phyloP scores from a whole-genome alignment of 2,797 vertebrate genomes.

The Labeo calbasu region DNA sequence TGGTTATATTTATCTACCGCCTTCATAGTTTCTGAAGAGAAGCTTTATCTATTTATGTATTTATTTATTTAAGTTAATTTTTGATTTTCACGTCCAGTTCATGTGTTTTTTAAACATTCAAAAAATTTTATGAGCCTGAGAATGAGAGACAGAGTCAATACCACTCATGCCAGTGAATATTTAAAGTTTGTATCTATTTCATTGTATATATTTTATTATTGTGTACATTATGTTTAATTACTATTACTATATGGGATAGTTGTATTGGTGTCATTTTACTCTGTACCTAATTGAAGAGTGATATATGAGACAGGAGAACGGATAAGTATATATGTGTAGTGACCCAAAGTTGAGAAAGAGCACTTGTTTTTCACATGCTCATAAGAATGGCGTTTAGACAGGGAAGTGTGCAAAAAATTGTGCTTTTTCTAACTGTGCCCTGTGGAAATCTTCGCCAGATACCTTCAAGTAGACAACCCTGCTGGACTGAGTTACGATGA shows the following conservation, averaged over 20 bases:
- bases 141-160: constrained; percentile 57
- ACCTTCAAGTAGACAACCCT: constrained; percentile 68
- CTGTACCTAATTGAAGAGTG: constrained; percentile 76
- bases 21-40: constrained; percentile 23
- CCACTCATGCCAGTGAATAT: constrained; percentile 61
- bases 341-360: constrained; percentile 75
- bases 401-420: constrained; percentile 28
- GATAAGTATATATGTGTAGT: constrained; percentile 75
- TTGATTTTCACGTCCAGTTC: constrained; percentile 60
- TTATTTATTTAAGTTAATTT: constrained; percentile 44
- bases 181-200: constrained; percentile 80
- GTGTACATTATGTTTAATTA: constrained; percentile 84
- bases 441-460: constrained; percentile 74
- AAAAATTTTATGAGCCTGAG: constrained; percentile 64
- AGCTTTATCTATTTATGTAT: constrained; percentile 34
- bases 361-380: constrained; percentile 75
- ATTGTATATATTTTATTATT: constrained; percentile 86
- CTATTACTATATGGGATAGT: constrained; percentile 80
- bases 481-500: constrained; percentile 68
- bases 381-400: constrained; percentile 47
- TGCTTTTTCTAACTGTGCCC: constrained; percentile 75
- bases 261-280: constrained; percentile 85
- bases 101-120: constrained; percentile 71
- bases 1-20: constrained; percentile 61
- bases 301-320: constrained; percentile 72